Evolutionary conservation across 2,888 invertebrate genomes (phyloP).

Genomic region (Andrena dorsata): DNA sequence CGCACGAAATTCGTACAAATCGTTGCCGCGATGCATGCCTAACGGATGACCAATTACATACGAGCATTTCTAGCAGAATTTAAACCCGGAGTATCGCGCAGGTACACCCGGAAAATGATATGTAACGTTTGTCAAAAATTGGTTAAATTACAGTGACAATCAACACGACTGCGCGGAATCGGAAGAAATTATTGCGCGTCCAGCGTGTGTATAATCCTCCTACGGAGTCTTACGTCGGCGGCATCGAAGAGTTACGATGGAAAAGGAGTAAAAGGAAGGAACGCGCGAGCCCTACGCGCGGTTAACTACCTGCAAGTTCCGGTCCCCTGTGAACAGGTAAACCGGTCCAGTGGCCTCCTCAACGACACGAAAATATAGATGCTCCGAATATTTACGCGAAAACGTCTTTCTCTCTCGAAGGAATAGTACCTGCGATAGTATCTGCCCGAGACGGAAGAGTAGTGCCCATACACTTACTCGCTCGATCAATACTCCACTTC

Average conservation of each 20-base stretch:
- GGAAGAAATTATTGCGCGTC: constrained; percentile 42
- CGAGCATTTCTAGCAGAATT: neutral
- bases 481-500: neutral
- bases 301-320: constrained; percentile 73
- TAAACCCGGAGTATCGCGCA: constrained; percentile 18
- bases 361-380: constrained; percentile 62
- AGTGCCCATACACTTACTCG: neutral
- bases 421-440: neutral
- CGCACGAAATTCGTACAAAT: neutral
- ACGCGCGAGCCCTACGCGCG: constrained; percentile 60
- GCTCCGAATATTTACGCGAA: constrained; percentile 47
- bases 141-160: constrained; percentile 27
- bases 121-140: constrained; percentile 17
- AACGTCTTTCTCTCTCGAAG: constrained; percentile 5
- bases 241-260: constrained; percentile 62
- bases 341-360: constrained; percentile 70
- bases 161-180: constrained; percentile 26
- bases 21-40: neutral
- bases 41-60: neutral
- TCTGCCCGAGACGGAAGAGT: neutral
- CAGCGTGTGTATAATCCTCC: constrained; percentile 40
- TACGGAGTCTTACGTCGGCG: constrained; percentile 48
- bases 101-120: neutral
- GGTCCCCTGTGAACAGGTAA: constrained; percentile 70
- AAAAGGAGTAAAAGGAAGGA: constrained; percentile 52